Conservation (phyloP, 1,140 invertebrate genomes). For the Eciton burchellii region DNA sequence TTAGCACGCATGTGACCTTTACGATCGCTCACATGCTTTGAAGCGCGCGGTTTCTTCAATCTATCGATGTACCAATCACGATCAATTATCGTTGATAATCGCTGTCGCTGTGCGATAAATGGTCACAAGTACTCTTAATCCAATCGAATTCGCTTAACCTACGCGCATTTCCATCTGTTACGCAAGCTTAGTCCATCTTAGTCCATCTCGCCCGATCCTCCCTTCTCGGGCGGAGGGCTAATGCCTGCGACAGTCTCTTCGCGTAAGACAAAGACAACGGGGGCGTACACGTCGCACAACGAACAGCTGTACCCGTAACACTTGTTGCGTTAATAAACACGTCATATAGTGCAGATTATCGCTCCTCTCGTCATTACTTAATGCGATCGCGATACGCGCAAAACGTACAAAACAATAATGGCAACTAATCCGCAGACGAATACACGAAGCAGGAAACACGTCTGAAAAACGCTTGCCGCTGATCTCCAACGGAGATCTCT, state of each 20-base stretch:
- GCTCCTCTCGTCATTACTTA: neutral
- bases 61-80: too few species aligned
- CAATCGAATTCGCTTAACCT: slow-evolving; percentile 31
- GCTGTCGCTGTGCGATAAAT: neutral
- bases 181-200: slow-evolving; percentile 26
- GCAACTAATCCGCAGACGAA: neutral
- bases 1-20: too few species aligned
- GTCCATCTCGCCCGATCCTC: slow-evolving; percentile 12
- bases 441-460: neutral
- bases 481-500: too few species aligned
- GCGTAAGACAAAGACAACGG: slow-evolving; percentile 12
- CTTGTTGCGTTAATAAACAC: slow-evolving; percentile 50
- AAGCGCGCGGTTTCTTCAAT: too few species aligned
- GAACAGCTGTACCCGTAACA: neutral
- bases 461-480: too few species aligned
- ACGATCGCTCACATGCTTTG: too few species aligned
- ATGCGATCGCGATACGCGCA: neutral
- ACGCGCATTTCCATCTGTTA: slow-evolving; percentile 22
- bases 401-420: neutral
- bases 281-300: neutral
- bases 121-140: slow-evolving; percentile 12
- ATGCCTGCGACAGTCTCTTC: slow-evolving; percentile 19
- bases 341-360: neutral
- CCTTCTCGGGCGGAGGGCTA: slow-evolving; percentile 11
- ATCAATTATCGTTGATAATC: too few species aligned